Conservation (phyloP, 2,113 vertebrate genomes). For the Australoheros scitulus region DNA sequence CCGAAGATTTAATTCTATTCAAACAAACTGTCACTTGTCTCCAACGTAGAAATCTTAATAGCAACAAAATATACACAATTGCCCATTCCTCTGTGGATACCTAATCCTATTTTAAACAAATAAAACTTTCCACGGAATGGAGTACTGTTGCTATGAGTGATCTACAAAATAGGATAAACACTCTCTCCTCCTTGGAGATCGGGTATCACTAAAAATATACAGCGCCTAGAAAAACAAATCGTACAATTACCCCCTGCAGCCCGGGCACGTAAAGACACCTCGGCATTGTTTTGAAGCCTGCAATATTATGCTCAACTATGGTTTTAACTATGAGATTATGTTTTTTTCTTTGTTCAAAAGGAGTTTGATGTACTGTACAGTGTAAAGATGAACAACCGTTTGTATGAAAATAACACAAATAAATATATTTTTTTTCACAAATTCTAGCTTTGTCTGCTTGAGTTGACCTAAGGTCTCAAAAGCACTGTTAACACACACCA, state of each 20-base stretch:
- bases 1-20: constrained; percentile 52
- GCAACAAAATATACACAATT: constrained; percentile 63
- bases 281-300: not conserved
- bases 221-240: constrained; percentile 56
- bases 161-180: constrained; percentile 56
- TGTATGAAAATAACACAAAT: not conserved
- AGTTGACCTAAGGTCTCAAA: constrained; percentile 27
- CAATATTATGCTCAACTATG: not conserved
- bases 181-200: constrained; percentile 46
- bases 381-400: not conserved
- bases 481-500: constrained; percentile 56
- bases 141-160: constrained; percentile 41
- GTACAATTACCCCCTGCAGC: constrained; percentile 36
- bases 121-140: constrained; percentile 26
- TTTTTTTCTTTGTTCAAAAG: not conserved
- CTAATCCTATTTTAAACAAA: constrained; percentile 74
- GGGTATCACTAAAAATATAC: constrained; percentile 69
- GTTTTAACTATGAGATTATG: not conserved
- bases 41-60: constrained; percentile 51
- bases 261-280: constrained; percentile 14
- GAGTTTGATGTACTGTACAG: not conserved
- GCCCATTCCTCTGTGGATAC: constrained; percentile 53
- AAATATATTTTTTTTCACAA: not conserved
- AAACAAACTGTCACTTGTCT: constrained; percentile 71
- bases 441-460: not conserved